Base-by-base conservation (phyloP, 1,140 invertebrate genomes). In the Nomia melanderi region DNA sequence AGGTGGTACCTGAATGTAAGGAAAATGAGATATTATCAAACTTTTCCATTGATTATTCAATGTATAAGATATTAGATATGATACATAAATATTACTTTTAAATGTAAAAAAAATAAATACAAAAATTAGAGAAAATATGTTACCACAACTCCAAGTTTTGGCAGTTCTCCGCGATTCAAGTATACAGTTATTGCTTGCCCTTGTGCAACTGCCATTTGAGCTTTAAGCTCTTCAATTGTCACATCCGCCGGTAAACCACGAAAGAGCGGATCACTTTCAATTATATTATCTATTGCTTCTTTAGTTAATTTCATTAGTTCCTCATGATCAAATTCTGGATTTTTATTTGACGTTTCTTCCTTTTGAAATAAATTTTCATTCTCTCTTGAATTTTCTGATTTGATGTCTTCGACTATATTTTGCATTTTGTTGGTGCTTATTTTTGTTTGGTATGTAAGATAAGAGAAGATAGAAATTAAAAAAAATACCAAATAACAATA, bases 161-260 rank as follows among this genome's bases (percentile, higher is more conserved):
- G 87, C n/a, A 91, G 41, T 54, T 87, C 73, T 76, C 83, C 88
- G 50, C 92, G 87, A 69, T 89, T 86, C 67, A 92, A 86, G 65
- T 87, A 91, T 25, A 92, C 76, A 14, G 88, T 89, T 39, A 92
- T 92, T 6, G 92, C 91, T 76, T 92, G 91, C 56, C 92, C 92
- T 67, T 91, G 90, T 36, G 86, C 90, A 44, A 92, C 91, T 23
- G 92, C 91, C 23, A 78, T 80, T 81, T 92, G 91, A 7, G 91
- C 86, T 79, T 88, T 92, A 6, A 92, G 87, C 79, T 92, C 92
- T 50, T 92, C 92, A 9, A 89, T 59, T 0, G 90, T 92, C n/a
- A 90, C 87, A 79, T 92, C 90, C 7, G 74, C 63, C 0, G 87
- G 90, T 53, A 92, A 69, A 65, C 88, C 89, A 33, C n/a, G 67